phyloP scores from a whole-genome alignment of 1,140 invertebrate genomes.

The Bombyx mori region DNA sequence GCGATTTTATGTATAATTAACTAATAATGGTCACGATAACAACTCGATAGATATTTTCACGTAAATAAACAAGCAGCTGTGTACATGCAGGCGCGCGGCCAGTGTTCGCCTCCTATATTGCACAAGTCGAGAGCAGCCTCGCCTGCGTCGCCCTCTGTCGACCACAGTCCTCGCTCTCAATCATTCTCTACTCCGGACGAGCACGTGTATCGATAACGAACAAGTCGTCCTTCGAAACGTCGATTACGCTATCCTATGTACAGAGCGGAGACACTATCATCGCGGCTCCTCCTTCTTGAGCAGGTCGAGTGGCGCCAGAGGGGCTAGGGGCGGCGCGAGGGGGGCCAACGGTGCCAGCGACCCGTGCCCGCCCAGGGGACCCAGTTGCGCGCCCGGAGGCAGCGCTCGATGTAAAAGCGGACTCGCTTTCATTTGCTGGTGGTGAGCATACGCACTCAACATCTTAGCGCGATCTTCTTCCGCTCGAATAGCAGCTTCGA shows the following conservation, averaged over 20 bases:
- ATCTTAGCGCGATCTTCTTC: conserved; percentile 84
- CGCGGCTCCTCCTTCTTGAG: conserved; percentile 70
- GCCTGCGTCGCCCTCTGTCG: conserved; percentile 14
- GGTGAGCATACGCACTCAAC: conserved; percentile 77
- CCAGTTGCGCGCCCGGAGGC: conserved; percentile 29
- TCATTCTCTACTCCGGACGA: conserved; percentile 64
- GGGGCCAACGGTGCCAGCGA: conserved; percentile 42
- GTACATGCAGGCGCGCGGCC: conserved; percentile 42
- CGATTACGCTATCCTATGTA: conserved; percentile 45
- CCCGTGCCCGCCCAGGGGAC: conserved; percentile 29
- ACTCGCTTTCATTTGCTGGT: conserved; percentile 57
- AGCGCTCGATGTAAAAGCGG: conserved; percentile 57
- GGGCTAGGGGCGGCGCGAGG: conserved; percentile 42
- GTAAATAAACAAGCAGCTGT: conserved; percentile 70
- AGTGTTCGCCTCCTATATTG: conserved; percentile 40
- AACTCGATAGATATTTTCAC: conserved; percentile 67
- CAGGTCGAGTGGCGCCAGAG: conserved; percentile 57
- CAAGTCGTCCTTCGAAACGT: conserved; percentile 32
- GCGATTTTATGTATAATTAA: conserved; percentile 69
- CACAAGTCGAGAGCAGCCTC: conserved; percentile 27
- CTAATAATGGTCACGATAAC: conserved; percentile 69
- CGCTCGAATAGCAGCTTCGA: conserved; percentile 79
- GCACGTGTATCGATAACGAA: conserved; percentile 7
- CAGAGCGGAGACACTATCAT: conserved; percentile 58
- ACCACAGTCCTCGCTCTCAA: conserved; percentile 34